phyloP scores from a whole-genome alignment of 1,140 invertebrate genomes.

The Tachypleus tridentatus region DNA sequence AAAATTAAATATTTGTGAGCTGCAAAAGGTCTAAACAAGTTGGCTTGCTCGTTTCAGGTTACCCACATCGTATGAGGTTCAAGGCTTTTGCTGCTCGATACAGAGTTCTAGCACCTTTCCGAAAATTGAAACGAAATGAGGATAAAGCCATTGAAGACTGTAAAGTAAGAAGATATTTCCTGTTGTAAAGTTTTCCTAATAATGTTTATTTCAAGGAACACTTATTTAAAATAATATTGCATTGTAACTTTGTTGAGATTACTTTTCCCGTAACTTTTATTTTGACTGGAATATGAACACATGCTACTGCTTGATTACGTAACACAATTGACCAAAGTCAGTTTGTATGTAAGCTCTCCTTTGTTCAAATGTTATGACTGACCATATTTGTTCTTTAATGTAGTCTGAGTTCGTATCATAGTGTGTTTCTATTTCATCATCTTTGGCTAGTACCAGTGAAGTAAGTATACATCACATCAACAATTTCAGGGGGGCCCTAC shows the following conservation, averaged over 20 bases:
- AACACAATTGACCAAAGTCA: no score
- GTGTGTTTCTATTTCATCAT: no score
- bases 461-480: no score
- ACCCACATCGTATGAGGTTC: constrained; percentile 87
- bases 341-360: no score
- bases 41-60: constrained; percentile 40
- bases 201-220: neutral
- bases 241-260: constrained; percentile 39
- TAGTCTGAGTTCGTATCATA: no score
- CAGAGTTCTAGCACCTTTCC: constrained; percentile 62
- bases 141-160: constrained; percentile 70
- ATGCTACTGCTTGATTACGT: no score
- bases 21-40: no score
- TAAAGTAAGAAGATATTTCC: constrained; percentile 19
- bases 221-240: neutral
- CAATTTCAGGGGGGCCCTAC: no score
- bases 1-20: no score
- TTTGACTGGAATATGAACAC: neutral
- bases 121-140: constrained; percentile 55
- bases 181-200: neutral
- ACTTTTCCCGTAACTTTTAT: neutral
- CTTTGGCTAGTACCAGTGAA: no score
- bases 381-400: no score
- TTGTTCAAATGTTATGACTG: no score
- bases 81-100: constrained; percentile 84